Base-by-base conservation (phyloP, 1,140 invertebrate species). In the Acromyrmex echinatior region DNA sequence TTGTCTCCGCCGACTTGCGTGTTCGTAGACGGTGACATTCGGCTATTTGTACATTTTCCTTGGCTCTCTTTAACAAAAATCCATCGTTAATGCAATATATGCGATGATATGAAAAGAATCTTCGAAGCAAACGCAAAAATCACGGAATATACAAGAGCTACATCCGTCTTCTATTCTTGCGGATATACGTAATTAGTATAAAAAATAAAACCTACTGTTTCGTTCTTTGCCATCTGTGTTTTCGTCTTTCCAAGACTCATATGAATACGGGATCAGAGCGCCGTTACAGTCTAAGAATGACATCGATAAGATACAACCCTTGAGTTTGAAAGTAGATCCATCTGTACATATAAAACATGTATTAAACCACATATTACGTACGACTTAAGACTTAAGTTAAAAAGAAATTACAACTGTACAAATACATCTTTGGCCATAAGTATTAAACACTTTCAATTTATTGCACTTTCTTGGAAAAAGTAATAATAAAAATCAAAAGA, bases 221-320 rank as follows among this genome's bases (percentile, higher is more conserved):
- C 96, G 95, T 74, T 97, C 95, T 94, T 96, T 96, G 92, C 96
- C 94, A 90, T 97, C 97, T 90, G 94, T 95, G 91, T 97, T 97
- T 92, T 98, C 98, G 93, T 98, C 98, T 95, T 96, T 98, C 98
- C 98, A 99, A 91, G 97, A 96, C 95, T 99, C 98, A 94, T 96
- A 98, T 51, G 97, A 97, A 93, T 97, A 97, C 82, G 98, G 97
- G 92, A 99, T 97, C 86, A 98, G 96, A 92, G 97, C 97, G 93
- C 98, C 98, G 94, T 98, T 98, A 94, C 98, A 98, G 95, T 99
- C 99, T 93, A 99, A 96, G 96, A 99, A 99, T 73, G 98, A 98
- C 97, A 99, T 98, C 78, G 97, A 97, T 91, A 99, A 95, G 93
- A 99, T 99, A 93, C 98, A 97, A 90, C 99, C 99, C 96, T 99